Conservation (phyloP, 1,140 invertebrate species). For the Drosophila hydei region DNA sequence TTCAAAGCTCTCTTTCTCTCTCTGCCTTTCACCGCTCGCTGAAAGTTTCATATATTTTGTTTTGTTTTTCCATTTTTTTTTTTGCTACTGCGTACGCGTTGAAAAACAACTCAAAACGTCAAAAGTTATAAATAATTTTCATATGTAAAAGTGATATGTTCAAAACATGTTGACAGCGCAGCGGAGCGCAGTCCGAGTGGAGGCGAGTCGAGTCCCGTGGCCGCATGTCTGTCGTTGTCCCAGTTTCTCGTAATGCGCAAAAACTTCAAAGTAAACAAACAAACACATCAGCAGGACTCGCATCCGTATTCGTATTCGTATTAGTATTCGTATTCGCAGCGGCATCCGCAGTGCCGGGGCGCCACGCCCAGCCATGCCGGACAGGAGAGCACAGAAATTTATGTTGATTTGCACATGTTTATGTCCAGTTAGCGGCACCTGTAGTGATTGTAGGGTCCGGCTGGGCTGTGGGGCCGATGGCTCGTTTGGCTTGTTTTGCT, state of each 20-base stretch:
- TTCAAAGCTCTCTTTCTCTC: not conserved
- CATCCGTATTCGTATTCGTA: not conserved
- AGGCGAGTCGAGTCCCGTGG: conserved; percentile 38
- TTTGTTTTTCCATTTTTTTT: conserved; percentile 18
- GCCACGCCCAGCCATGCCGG: conserved; percentile 15
- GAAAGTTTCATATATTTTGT: not conserved
- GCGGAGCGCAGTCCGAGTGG: conserved; percentile 38
- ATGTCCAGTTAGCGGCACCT: conserved; percentile 79
- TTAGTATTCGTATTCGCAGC: not conserved
- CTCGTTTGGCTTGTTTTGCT: conserved; percentile 60
- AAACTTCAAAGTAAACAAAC: conserved; percentile 80
- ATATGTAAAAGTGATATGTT: conserved; percentile 82
- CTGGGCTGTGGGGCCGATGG: not conserved
- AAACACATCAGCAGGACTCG: conserved; percentile 66
- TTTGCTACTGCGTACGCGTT: conserved; percentile 24
- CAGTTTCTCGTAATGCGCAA: conserved; percentile 66
- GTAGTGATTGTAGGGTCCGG: conserved; percentile 4
- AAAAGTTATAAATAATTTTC: conserved; percentile 81
- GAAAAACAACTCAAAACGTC: conserved; percentile 69
- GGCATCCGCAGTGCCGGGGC: not conserved
- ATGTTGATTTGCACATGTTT: conserved; percentile 82
- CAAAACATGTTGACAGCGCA: conserved; percentile 80
- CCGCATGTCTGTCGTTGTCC: conserved; percentile 62
- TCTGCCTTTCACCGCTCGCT: not conserved
- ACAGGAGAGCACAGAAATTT: conserved; percentile 52